Conservation (phyloP, 2,888 invertebrate genomes). For the Pristionchus mayeri region DNA sequence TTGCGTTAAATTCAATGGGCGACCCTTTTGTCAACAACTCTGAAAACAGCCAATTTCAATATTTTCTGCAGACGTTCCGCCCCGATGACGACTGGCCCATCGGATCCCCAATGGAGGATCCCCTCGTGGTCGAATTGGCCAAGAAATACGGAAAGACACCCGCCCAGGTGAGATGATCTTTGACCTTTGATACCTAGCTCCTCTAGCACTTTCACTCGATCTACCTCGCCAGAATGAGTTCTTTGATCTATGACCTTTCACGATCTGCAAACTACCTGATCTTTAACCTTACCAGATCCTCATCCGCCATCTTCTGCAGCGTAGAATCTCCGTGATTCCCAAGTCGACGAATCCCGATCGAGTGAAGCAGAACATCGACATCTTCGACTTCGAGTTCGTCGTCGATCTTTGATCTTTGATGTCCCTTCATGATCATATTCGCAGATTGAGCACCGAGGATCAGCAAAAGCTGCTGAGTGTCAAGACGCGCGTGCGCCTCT, state of each 20-base stretch:
- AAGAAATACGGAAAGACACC: constrained; percentile 63
- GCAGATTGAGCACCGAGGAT: constrained; percentile 61
- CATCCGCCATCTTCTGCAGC: constrained; percentile 64
- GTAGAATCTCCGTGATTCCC: constrained; percentile 65
- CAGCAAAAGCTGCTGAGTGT: constrained; percentile 59
- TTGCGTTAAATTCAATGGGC: too few relatives aligned
- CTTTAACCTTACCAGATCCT: constrained; percentile 52
- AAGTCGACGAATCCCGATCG: constrained; percentile 63
- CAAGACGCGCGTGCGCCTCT: constrained; percentile 56
- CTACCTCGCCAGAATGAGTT: too few relatives aligned
- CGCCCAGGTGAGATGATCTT: constrained; percentile 57
- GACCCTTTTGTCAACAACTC: too few relatives aligned
- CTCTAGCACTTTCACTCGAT: too few relatives aligned
- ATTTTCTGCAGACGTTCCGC: constrained; percentile 56
- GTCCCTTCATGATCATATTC: not conserved
- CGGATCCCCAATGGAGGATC: constrained; percentile 61
- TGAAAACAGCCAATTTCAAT: not conserved
- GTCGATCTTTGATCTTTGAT: not conserved
- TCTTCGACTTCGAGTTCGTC: constrained; percentile 65
- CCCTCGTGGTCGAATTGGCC: constrained; percentile 58
- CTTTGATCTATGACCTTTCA: not conserved
- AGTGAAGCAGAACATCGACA: constrained; percentile 65
- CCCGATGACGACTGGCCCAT: constrained; percentile 64
- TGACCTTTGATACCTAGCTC: too few relatives aligned
- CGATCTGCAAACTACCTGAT: not conserved